phyloP scores from a whole-genome alignment of 2,888 invertebrate species.

The Eilema sororculum region DNA sequence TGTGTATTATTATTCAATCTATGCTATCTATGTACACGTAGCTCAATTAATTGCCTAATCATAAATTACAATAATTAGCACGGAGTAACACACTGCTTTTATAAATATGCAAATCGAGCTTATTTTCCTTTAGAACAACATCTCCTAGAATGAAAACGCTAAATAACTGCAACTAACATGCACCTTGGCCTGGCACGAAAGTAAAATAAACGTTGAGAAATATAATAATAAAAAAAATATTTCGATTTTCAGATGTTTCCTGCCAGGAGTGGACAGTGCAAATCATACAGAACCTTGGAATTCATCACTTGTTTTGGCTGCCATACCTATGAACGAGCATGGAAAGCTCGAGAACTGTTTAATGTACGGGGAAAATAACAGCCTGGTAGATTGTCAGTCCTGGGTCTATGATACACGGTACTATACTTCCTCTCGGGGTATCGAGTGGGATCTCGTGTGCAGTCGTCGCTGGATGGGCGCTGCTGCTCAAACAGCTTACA shows the following conservation, averaged over 20 bases:
- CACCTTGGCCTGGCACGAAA: constrained; percentile 45
- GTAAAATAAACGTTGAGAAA: constrained; percentile 7
- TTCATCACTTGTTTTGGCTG: constrained; percentile 79
- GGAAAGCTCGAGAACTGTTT: constrained; percentile 89
- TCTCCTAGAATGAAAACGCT: constrained; percentile 27
- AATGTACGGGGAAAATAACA: constrained; percentile 80
- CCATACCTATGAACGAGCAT: constrained; percentile 87
- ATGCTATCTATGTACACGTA: background rate
- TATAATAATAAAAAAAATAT: constrained; percentile 39
- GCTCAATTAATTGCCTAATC: background rate
- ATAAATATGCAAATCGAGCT: constrained; percentile 18
- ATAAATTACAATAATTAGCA: constrained; percentile 9
- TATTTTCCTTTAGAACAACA: constrained; percentile 20
- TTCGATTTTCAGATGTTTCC: constrained; percentile 85
- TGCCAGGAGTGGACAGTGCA: constrained; percentile 86
- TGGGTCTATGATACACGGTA: constrained; percentile 93
- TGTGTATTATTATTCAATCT: too few relatives aligned
- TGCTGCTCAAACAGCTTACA: constrained; percentile 91
- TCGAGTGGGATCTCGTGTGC: constrained; percentile 95
- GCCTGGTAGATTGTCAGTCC: constrained; percentile 71
- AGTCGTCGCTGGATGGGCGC: constrained; percentile 93
- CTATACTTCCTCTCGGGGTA: constrained; percentile 90
- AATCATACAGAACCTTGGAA: constrained; percentile 85
- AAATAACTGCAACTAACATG: constrained; percentile 42
- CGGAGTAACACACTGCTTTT: constrained; percentile 26